These are phyloP conservation scores for Tryphoninae sp. DNA, from an alignment of 2,888 invertebrate species.

Conservation along the genomic window DNA sequence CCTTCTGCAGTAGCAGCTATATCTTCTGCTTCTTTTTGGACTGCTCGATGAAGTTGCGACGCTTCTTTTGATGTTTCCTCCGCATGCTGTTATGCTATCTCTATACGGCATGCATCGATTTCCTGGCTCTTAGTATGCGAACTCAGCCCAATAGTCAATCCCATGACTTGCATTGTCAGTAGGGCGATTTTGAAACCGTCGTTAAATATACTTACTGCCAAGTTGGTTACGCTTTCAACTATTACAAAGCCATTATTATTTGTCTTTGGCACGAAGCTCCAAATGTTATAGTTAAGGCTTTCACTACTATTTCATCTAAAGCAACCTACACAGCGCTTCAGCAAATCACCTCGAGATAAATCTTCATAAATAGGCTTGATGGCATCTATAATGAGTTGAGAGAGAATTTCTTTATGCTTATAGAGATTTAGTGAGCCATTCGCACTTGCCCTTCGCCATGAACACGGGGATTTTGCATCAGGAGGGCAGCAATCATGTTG, in stretches of 20 bases:
- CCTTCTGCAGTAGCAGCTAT: constrained; percentile 15
- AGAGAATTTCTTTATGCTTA: neutral
- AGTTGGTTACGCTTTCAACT: neutral
- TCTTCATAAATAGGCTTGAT: neutral
- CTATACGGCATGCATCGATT: constrained; percentile 39
- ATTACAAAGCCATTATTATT: neutral
- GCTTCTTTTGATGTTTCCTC: constrained; percentile 38
- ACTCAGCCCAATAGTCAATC: constrained; percentile 37
- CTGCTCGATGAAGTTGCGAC: constrained; percentile 34
- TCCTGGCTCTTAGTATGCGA: constrained; percentile 23
- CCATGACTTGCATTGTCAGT: neutral
- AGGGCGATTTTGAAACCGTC: neutral
- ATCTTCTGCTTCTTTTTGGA: constrained; percentile 33
- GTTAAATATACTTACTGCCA: constrained; percentile 2
- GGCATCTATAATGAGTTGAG: neutral
- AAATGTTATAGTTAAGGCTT: neutral
- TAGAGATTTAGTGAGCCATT: neutral
- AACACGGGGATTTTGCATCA: no score
- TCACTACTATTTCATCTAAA: neutral
- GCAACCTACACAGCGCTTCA: neutral
- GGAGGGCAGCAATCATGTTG: no score
- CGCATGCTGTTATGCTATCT: constrained; percentile 25
- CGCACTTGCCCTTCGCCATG: no score
- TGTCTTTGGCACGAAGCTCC: constrained; percentile 8
- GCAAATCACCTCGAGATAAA: neutral